These are phyloP conservation scores for Andrena cerasifolii DNA, from an alignment of 1,140 invertebrate species.

Conservation along the genomic window DNA sequence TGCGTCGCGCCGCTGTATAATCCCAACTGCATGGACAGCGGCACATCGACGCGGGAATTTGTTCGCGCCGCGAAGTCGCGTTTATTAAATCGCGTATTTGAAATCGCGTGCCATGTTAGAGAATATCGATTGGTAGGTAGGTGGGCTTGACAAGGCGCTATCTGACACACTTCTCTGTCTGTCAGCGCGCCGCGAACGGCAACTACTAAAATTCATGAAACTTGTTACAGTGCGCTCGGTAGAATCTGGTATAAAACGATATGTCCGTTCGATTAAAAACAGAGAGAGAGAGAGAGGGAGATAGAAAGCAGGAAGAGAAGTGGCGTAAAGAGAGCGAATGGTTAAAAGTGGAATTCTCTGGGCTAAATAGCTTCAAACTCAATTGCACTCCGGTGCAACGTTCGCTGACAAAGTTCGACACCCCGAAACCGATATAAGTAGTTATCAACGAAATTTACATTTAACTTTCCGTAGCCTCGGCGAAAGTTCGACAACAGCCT, in stretches of 20 bases:
- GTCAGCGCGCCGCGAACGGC: not conserved
- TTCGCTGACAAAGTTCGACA: no score
- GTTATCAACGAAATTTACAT: no score
- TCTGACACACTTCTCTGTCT: slow-evolving; percentile 8
- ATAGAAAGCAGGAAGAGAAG: no score
- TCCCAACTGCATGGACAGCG: no score
- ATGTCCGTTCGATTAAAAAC: slow-evolving; percentile 26
- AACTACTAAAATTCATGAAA: slow-evolving; percentile 47
- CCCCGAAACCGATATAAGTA: no score
- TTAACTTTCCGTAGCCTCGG: no score
- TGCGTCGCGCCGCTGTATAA: not conserved
- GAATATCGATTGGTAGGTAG: slow-evolving; percentile 49
- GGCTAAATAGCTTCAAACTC: not conserved
- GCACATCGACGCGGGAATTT: not conserved
- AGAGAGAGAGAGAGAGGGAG: not conserved
- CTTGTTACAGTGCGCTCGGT: slow-evolving; percentile 33
- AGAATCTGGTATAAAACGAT: slow-evolving; percentile 13
- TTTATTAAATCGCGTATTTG: slow-evolving; percentile 27
- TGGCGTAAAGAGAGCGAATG: not conserved
- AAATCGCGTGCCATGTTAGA: slow-evolving; percentile 10
- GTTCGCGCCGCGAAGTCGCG: slow-evolving; percentile 10
- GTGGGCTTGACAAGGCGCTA: slow-evolving; percentile 5
- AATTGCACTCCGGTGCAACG: not conserved
- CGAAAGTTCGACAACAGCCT: no score
- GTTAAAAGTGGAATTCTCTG: not conserved